These are phyloP conservation scores for Cataglyphis albicans DNA, from an alignment of 2,888 invertebrate species.

Conservation along the genomic window DNA sequence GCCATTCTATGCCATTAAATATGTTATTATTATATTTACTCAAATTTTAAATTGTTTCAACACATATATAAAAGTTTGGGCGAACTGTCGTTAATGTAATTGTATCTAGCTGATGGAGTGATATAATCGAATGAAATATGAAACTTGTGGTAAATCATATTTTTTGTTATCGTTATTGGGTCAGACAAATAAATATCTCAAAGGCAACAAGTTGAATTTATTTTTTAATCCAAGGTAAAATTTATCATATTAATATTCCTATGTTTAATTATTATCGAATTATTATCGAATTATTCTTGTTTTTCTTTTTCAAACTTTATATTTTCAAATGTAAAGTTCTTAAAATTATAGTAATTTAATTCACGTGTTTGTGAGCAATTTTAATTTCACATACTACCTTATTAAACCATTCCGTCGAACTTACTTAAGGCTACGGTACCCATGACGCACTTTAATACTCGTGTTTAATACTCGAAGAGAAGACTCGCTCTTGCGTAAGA, in stretches of 20 bases:
- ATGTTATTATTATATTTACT: neutral
- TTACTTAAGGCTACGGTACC: conserved; percentile 54
- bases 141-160: conserved; percentile 15
- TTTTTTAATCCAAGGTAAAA: neutral
- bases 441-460: conserved; percentile 35
- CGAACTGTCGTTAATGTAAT: conserved; percentile 21
- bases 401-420: conserved; percentile 13
- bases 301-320: neutral
- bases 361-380: neutral
- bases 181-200: neutral
- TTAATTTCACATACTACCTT: neutral
- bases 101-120: neutral
- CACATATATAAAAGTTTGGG: neutral
- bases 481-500: conserved; percentile 14
- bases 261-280: neutral
- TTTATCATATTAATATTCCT: neutral
- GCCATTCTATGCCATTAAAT: neutral
- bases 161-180: neutral
- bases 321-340: neutral
- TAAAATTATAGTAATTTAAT: neutral
- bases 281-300: neutral
- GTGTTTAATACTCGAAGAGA: neutral
- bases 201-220: neutral
- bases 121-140: conserved; percentile 25
- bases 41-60: neutral